Evolutionary conservation across 1,140 invertebrate species (phyloP), one percentile per base, ranked within the genome.

Genomic region (Hyles vespertilio): DNA sequence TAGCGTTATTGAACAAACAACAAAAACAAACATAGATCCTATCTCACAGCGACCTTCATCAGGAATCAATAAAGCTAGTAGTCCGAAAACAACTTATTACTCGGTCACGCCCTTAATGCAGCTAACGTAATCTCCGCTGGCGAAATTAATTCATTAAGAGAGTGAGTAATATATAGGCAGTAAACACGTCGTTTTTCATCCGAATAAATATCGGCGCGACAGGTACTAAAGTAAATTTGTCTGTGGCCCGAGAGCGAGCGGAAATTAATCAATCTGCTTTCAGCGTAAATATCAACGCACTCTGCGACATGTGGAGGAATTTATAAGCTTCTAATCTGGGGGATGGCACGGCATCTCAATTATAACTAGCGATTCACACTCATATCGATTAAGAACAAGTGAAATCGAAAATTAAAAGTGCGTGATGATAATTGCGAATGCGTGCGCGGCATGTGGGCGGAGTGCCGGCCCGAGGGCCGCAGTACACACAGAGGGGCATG

Each of bases 241-340:
- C 47, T 48, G 58, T 46, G 56, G 58, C 58, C 58, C 58, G 56
- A 59, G 50, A 58, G 52, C 50, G 52, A 64, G 56, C 60, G 66
- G 63, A 72, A 72, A 72, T 72, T 72, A 69, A 69, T 72, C 63
- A 72, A 69, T 69, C 59, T 62, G 61, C 52, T 65, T 67, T 65
- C 56, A 48, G 55, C 49, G 44, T 59, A 61, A 61, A 60, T 57
- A 50, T 48, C 63, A 47, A 51, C 52, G 53, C 11, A 57, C 59
- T 34, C 32, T 51, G 40, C 47, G 51, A 61, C 50, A 44, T 56
- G 45, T 46, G 51, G 43, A 45, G 47, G 11, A 48, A 48, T 48
- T 12, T 48, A 11, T 10, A 12, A 49, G 11, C 47, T 48, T 48
- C 9, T 48, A 11, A 40, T 40, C 36, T 8, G 36, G 8, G 36